Conservation (phyloP, 2,113 vertebrate species). For the Micromys minutus region DNA sequence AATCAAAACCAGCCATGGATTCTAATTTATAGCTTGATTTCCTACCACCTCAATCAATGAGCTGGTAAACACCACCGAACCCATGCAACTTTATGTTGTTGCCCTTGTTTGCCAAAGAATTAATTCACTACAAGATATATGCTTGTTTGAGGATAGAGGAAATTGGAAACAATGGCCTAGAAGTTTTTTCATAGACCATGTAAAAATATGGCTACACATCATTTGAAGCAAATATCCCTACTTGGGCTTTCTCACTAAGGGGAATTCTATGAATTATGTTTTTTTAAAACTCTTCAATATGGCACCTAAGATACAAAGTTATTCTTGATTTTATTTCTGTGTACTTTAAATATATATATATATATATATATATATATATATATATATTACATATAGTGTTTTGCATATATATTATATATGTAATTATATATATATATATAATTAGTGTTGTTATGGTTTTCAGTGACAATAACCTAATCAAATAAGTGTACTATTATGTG, state of each 20-base stretch:
- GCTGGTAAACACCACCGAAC: background rate
- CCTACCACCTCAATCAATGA: background rate
- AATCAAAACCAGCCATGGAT: background rate
- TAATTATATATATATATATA: background rate
- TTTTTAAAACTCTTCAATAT: background rate
- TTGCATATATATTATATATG: too few species aligned
- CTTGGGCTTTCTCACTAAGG: background rate
- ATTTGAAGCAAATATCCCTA: background rate
- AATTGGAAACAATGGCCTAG: background rate
- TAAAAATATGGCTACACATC: conserved; percentile 2
- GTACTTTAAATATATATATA: background rate
- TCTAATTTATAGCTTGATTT: background rate
- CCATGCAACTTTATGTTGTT: background rate
- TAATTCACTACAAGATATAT: background rate
- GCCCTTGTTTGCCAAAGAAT: background rate
- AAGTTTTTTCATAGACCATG: background rate
- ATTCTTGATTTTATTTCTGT: background rate
- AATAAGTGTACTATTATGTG: background rate
- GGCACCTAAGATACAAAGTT: background rate
- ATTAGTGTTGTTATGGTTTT: background rate
- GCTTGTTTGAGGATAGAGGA: background rate
- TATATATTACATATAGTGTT: too few species aligned
- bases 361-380: too few species aligned
- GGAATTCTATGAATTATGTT: background rate
- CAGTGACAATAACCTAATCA: background rate